phyloP scores from a whole-genome alignment of 2,113 vertebrate species.

The Eublepharis macularius region DNA sequence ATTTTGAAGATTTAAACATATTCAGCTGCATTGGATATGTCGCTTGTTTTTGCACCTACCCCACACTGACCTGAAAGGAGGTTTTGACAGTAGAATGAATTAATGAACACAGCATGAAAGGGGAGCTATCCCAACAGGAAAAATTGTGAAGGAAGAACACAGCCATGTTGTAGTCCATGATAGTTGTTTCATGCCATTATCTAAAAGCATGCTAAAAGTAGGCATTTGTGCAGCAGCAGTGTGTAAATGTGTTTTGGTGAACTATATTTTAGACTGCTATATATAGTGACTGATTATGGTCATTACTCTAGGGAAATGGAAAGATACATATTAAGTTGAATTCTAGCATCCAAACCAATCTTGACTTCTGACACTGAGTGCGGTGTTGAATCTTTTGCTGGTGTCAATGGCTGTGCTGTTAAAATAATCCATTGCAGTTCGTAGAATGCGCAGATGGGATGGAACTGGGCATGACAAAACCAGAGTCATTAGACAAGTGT shows the following conservation, averaged over 20 bases:
- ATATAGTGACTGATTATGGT: background rate
- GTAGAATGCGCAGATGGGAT: background rate
- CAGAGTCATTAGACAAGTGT: background rate
- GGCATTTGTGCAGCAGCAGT: background rate
- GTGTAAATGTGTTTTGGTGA: background rate
- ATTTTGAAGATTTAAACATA: background rate
- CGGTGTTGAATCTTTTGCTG: background rate
- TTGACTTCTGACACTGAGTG: background rate
- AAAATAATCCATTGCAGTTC: background rate
- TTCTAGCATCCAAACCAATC: background rate
- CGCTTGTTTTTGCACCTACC: background rate
- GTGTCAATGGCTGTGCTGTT: background rate
- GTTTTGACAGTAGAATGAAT: background rate
- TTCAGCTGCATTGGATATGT: background rate
- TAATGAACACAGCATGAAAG: background rate
- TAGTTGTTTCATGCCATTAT: background rate
- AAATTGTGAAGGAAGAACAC: background rate
- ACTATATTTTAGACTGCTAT: background rate
- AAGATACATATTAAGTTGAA: background rate
- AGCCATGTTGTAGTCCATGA: fast-evolving
- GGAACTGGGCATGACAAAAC: background rate
- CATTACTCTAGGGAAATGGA: background rate
- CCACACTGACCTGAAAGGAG: background rate
- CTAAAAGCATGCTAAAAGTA: background rate
- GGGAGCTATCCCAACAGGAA: background rate